Percentiles rank a stretch among this genome's conserved stretches.
phyloP scores from a whole-genome alignment of 2,113 vertebrate genomes.

The Centropus bengalensis region DNA sequence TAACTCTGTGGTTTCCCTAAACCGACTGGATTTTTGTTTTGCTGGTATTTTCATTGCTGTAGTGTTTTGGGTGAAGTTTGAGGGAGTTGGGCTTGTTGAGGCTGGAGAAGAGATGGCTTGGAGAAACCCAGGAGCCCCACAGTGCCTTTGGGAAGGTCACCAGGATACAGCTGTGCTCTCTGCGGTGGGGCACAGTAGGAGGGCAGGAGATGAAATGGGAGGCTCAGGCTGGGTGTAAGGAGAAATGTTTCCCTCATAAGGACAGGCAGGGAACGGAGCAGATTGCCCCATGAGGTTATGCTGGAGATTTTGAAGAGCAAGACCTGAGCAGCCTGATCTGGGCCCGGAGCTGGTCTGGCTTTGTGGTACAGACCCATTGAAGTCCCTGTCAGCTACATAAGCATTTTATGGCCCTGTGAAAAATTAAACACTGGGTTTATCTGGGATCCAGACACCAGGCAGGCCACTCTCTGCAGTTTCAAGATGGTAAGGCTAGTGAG shows the following conservation, averaged over 20 bases:
- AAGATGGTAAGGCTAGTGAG: not conserved
- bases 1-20: not conserved
- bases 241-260: not conserved
- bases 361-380: not conserved
- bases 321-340: not conserved
- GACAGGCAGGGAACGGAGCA: not conserved
- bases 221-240: not conserved
- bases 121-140: not conserved
- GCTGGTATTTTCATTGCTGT: not conserved
- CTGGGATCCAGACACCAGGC: not conserved
- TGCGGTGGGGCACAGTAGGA: not conserved
- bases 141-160: not conserved
- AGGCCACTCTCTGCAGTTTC: not conserved
- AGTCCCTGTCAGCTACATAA: not conserved
- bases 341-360: not conserved
- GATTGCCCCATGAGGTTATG: not conserved
- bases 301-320: not conserved
- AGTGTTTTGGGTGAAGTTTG: not conserved
- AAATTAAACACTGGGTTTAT: not conserved
- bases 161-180: not conserved
- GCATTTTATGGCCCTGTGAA: not conserved
- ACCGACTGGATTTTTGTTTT: not conserved
- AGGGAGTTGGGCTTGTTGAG: not conserved
- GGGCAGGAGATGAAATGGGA: not conserved
- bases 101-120: not conserved